Conservation (phyloP, 2,113 vertebrate species). For the Fulica atra region DNA sequence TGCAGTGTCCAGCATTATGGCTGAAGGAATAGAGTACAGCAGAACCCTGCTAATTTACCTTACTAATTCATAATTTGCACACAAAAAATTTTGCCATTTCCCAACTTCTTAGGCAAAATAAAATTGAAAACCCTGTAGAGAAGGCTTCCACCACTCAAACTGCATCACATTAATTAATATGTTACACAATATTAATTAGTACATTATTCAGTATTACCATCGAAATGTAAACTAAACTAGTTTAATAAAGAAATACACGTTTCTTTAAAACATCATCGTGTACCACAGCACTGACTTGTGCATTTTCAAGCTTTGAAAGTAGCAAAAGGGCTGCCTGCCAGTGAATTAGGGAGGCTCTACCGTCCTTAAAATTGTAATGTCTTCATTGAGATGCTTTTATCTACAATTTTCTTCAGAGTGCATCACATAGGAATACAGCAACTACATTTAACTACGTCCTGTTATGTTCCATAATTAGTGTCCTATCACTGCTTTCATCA, state of each 20-base stretch:
- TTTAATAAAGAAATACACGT: not conserved
- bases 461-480: not conserved
- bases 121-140: not conserved
- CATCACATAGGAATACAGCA: not conserved
- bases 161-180: not conserved
- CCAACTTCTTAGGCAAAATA: not conserved
- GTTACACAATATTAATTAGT: not conserved
- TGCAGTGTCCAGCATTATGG: conserved; percentile 52
- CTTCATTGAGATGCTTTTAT: not conserved
- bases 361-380: not conserved
- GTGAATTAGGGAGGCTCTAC: not conserved
- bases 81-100: not conserved
- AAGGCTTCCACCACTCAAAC: not conserved
- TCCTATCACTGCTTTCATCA: not conserved
- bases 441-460: not conserved
- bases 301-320: not conserved
- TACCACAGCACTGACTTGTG: not conserved
- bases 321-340: not conserved
- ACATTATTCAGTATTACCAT: not conserved
- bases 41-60: conserved; percentile 39
- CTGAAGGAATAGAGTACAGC: conserved; percentile 49
- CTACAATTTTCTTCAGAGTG: not conserved
- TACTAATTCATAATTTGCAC: not conserved
- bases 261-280: not conserved
- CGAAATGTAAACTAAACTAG: not conserved